Conservation (phyloP, 2,113 vertebrate genomes). For the Pteropus alecto region DNA sequence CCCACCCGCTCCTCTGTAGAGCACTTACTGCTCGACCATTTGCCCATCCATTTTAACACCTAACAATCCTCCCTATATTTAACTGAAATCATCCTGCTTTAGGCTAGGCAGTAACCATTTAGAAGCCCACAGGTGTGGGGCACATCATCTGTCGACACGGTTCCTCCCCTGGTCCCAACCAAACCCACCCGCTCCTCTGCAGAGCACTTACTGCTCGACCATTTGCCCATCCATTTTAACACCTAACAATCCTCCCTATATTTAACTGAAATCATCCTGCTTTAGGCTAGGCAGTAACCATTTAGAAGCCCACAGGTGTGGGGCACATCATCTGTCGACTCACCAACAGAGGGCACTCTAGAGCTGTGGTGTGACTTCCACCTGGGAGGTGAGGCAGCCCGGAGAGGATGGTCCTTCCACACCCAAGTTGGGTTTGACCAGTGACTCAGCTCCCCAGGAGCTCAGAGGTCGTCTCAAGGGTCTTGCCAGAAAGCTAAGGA, state of each 20-base stretch:
- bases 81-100: not conserved
- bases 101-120: too few relatives aligned
- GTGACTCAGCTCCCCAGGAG: not conserved
- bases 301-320: not conserved
- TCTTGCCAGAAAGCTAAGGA: not conserved
- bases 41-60: not conserved
- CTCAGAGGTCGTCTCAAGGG: not conserved
- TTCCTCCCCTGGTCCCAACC: not conserved
- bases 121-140: too few relatives aligned
- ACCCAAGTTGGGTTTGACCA: not conserved
- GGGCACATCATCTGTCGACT: not conserved
- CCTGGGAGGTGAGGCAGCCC: not conserved
- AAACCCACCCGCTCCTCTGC: not conserved
- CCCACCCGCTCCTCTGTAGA: too few relatives aligned
- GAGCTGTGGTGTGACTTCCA: not conserved
- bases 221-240: not conserved
- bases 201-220: rapidly evolving
- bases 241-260: not conserved
- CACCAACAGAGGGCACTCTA: not conserved
- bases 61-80: not conserved
- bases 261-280: not conserved
- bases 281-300: not conserved
- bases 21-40: rapidly evolving
- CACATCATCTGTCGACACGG: too few relatives aligned
- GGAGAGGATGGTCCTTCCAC: not conserved